Conservation (phyloP, 2,113 vertebrate species). For the Bubalus kerabau region DNA sequence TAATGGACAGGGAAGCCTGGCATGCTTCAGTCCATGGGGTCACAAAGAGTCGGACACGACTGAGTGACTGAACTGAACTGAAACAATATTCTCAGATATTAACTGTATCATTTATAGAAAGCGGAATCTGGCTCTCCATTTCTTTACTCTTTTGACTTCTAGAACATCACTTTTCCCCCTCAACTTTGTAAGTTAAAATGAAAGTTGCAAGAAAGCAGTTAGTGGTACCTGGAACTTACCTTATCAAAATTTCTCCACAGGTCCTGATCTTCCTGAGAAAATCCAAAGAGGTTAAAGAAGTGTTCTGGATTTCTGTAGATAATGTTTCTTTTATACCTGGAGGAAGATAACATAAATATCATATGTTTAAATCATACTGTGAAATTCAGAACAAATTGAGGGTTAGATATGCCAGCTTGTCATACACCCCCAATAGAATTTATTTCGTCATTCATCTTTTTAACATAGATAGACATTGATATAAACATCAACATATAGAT, state of each 20-base stretch:
- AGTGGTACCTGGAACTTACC: neutral
- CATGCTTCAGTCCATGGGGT: neutral
- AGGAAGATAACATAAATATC: neutral
- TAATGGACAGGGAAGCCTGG: neutral
- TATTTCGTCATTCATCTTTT: neutral
- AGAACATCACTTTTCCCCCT: neutral
- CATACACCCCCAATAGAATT: neutral
- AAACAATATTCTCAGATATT: neutral
- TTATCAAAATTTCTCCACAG: neutral
- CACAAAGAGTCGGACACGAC: neutral
- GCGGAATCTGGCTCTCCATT: neutral
- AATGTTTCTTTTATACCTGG: constrained; percentile 40
- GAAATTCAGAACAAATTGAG: neutral
- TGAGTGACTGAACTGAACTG: neutral
- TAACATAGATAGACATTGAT: neutral
- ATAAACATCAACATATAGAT: neutral
- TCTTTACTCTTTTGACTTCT: neutral
- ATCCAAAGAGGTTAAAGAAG: neutral
- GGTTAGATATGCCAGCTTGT: neutral
- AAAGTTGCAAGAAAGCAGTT: neutral
- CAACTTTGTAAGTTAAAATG: neutral
- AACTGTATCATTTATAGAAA: neutral
- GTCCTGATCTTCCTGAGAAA: constrained; percentile 17
- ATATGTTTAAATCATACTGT: neutral
- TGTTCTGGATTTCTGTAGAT: neutral